Base-by-base conservation (phyloP, 2,888 invertebrate species). In the Sphaerophoria taeniata region DNA sequence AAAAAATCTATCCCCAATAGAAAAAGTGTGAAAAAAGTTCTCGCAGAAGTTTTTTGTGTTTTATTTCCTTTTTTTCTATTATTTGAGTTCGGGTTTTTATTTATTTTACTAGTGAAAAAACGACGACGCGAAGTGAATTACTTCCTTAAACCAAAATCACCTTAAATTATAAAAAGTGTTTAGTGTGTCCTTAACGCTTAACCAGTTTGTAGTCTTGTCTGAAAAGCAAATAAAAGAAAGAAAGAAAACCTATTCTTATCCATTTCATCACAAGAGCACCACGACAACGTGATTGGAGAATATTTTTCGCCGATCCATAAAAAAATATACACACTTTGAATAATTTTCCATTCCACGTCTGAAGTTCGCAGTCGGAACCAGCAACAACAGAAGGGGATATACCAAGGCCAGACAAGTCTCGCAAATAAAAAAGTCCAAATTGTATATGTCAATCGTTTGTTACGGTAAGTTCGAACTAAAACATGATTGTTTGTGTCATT, bases 391-490 rank as follows among this genome's bases (percentile, higher is more conserved):
- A 14, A 34, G 16, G 49, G 33, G 47, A 47, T 43, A 3, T 7
- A 43, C 3, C 4, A 47, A 47, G 16, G 16, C 3, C 14, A 6
- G 16, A 49, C 14, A 49, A 49, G 16, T 49, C 39, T 43, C 49
- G 31, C 36, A 60, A 65, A 12, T 36, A 12, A 53, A 39, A 43
- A 70, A 65, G 63, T 60, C 43, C n/a, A 11, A 75, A 71, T 70
- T 84, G 71, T n/a, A n/a, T 75, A 84, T 84, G 84, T 76, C 80
- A 65, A 80, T 80, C 75, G 75, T 75, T 80, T 76, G 71, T 67
- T 80, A 67, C 75, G 84, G 84, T 84, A 80, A 84, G 84, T 84
- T 49, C 24, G 45, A 39, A 9, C 7, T 60, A 1, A 43, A 9
- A 49, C 31, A 11, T 47, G 45, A 24, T 49, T 39, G 60, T 43